Evolutionary conservation across 2,113 vertebrate species (phyloP).

Genomic region (Clupea harengus): DNA sequence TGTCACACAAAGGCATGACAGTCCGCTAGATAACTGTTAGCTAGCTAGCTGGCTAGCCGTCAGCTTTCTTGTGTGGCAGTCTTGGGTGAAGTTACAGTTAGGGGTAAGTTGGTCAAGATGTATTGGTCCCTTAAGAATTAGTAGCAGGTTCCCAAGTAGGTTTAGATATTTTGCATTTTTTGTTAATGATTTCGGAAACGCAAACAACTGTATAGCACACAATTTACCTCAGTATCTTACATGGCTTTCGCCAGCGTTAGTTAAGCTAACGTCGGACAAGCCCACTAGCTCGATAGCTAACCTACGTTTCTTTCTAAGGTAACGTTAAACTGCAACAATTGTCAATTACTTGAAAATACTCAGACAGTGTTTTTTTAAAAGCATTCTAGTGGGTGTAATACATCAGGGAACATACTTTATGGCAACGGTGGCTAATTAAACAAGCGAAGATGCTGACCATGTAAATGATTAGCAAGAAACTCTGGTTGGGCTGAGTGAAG

Average conservation of each 20-base stretch:
- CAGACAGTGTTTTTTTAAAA: background rate
- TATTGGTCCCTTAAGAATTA: background rate
- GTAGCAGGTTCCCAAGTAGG: background rate
- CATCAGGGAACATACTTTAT: background rate
- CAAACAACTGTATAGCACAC: background rate
- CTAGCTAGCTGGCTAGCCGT: constrained; percentile 1
- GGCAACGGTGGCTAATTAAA: background rate
- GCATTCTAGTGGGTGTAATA: background rate
- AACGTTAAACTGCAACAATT: constrained; percentile 8
- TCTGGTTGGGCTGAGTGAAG: background rate
- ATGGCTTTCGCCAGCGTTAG: background rate
- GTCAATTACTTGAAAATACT: background rate
- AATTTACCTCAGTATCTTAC: background rate
- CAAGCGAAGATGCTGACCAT: background rate
- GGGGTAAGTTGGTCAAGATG: background rate
- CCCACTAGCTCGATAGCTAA: background rate
- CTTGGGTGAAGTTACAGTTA: background rate
- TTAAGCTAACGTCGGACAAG: constrained; percentile 6
- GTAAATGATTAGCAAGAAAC: background rate
- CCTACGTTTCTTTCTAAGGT: background rate
- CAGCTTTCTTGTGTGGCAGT: background rate
- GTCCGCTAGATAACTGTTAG: constrained; percentile 15
- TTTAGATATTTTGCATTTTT: background rate
- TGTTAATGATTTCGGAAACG: background rate
- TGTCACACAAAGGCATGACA: constrained; percentile 19